A percentile compares a stretch with the other conserved stretches of the same genome.
phyloP scores from a whole-genome alignment of 2,888 invertebrate genomes.

The Lithodes maja region DNA sequence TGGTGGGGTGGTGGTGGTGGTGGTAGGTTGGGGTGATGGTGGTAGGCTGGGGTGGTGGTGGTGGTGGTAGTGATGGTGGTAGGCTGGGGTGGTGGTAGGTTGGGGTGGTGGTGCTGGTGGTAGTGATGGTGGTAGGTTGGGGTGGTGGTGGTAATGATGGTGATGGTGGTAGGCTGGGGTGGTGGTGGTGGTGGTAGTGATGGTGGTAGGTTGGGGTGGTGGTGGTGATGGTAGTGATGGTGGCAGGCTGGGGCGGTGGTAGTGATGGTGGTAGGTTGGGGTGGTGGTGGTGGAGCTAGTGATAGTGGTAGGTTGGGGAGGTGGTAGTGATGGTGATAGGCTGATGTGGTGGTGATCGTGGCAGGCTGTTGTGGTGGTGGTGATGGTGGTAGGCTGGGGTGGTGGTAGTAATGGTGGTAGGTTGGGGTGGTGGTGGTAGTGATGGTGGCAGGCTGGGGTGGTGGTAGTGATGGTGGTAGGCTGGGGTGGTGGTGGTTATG shows the following conservation, averaged over 20 bases:
- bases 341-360: neutral
- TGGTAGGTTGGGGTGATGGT: neutral
- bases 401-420: neutral
- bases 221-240: neutral
- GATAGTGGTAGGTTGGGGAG: neutral
- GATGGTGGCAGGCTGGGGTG: constrained; percentile 3
- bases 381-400: neutral
- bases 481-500: neutral
- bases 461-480: neutral
- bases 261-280: neutral
- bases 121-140: neutral
- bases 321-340: neutral
- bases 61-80: neutral
- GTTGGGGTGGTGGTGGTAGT: neutral
- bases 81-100: neutral
- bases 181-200: neutral
- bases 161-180: neutral
- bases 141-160: constrained; percentile 1
- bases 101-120: neutral
- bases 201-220: neutral
- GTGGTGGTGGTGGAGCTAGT: neutral
- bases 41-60: neutral
- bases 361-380: too few relatives aligned
- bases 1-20: neutral
- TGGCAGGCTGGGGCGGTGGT: neutral